These are phyloP conservation scores for Naja naja DNA, from an alignment of 2,113 vertebrate genomes.

Conservation along the genomic window DNA sequence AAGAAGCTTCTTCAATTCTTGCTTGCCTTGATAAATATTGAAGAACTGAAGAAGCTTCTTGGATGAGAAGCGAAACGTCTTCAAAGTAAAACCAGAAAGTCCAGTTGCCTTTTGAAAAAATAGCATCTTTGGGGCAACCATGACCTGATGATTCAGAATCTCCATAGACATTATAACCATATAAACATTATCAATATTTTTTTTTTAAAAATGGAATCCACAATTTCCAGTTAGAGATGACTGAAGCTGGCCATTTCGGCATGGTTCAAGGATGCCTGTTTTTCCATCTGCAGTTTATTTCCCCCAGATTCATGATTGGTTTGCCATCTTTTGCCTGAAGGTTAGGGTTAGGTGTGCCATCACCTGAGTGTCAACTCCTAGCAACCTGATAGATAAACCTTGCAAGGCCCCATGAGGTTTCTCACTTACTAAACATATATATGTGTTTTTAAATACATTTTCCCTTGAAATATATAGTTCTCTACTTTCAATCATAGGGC, in stretches of 20 bases:
- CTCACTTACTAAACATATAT: background rate
- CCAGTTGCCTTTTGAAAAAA: too few relatives aligned
- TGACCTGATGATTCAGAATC: too few relatives aligned
- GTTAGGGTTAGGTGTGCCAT: background rate
- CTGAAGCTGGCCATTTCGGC: background rate
- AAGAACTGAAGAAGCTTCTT: too few relatives aligned
- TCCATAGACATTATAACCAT: too few relatives aligned
- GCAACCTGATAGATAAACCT: background rate
- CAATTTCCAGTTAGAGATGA: too few relatives aligned
- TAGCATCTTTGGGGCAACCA: too few relatives aligned
- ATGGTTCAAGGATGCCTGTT: background rate
- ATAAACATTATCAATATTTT: too few relatives aligned
- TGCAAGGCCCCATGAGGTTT: background rate
- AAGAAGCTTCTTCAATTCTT: too few relatives aligned
- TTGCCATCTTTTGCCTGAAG: background rate
- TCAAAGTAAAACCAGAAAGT: too few relatives aligned
- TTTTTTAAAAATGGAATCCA: background rate
- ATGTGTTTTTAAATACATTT: background rate
- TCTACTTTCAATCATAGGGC: too few relatives aligned
- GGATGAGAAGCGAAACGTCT: too few relatives aligned
- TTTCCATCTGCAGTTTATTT: background rate
- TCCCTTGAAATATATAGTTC: background rate
- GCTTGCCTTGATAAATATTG: too few relatives aligned
- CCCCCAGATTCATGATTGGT: background rate
- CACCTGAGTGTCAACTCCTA: background rate